phyloP scores from a whole-genome alignment of 2,797 vertebrate genomes.

The Tokudaia tokunoshimensis region DNA sequence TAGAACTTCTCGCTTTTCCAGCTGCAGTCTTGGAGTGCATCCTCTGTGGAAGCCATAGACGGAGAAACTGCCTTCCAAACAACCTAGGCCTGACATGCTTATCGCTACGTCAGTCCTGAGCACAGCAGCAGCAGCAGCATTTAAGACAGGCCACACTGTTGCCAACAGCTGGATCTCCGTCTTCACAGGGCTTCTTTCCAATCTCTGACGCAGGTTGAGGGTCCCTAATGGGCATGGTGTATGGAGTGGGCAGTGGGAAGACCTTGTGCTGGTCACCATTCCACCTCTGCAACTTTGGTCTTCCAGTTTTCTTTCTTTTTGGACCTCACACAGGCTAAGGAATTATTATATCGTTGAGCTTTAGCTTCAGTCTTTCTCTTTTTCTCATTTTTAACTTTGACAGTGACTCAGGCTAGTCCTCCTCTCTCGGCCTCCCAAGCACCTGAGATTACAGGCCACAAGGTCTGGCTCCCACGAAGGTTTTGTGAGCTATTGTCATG shows the following conservation, averaged over 20 bases:
- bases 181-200: background rate
- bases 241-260: background rate
- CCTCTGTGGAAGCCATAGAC: too few relatives aligned
- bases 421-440: background rate
- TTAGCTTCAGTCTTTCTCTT: background rate
- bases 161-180: background rate
- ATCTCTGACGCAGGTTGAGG: background rate
- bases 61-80: background rate
- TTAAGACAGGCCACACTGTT: background rate
- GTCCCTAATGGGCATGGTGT: background rate
- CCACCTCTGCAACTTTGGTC: background rate
- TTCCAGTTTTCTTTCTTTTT: background rate
- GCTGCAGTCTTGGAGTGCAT: background rate
- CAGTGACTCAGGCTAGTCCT: background rate
- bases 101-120: background rate
- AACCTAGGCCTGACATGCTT: background rate
- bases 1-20: too few relatives aligned
- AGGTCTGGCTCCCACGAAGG: background rate
- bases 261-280: too few relatives aligned
- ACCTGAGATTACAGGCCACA: background rate
- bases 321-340: background rate
- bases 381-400: background rate
- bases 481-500: background rate
- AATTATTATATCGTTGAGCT: background rate
- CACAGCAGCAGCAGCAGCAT: background rate